phyloP scores from a whole-genome alignment of 2,113 vertebrate genomes.

The Fulica atra region DNA sequence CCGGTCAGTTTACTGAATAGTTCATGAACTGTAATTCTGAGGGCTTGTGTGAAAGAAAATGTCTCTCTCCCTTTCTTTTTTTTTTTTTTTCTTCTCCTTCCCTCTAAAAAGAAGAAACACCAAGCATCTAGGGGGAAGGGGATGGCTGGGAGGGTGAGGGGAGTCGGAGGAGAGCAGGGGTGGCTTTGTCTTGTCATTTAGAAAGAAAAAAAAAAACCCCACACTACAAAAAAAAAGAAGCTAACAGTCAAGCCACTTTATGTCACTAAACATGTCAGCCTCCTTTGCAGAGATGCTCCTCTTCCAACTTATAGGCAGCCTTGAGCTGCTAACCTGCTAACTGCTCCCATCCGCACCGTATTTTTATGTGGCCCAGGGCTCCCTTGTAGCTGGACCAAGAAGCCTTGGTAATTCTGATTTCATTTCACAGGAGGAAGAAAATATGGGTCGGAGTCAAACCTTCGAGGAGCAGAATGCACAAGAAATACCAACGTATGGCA shows the following conservation, averaged over 20 bases:
- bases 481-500: background rate
- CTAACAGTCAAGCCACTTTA: conserved; percentile 61
- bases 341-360: background rate
- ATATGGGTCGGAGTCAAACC: background rate
- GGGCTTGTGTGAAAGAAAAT: conserved; percentile 84
- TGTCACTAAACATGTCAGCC: conserved; percentile 59
- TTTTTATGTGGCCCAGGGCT: background rate
- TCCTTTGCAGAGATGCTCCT: background rate
- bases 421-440: background rate
- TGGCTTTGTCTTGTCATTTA: conserved; percentile 67
- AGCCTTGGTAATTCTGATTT: background rate
- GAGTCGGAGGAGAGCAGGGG: background rate
- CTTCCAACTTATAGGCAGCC: background rate
- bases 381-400: background rate
- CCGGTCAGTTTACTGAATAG: conserved; percentile 91
- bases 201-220: background rate
- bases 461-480: background rate
- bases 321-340: background rate
- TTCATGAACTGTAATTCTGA: conserved; percentile 89
- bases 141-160: conserved; percentile 17
- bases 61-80: conserved; percentile 70
- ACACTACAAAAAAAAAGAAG: background rate
- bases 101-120: conserved; percentile 66
- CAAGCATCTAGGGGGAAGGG: conserved; percentile 62
- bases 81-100: background rate